phyloP scores from a whole-genome alignment of 2,113 vertebrate genomes.

The Eidolon helvum region DNA sequence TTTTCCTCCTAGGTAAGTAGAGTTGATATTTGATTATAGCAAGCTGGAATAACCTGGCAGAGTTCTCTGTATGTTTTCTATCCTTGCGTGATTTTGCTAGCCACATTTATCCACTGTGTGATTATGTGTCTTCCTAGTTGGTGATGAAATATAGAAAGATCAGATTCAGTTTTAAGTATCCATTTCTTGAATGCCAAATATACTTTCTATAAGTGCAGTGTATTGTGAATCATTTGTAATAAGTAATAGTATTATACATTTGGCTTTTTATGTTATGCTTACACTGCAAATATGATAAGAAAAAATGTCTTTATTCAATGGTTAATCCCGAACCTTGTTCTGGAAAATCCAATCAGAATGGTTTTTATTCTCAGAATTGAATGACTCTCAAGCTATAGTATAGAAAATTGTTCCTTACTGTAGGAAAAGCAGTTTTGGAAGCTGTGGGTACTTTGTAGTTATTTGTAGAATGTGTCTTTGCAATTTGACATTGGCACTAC shows the following conservation, averaged over 20 bases:
- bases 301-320: not conserved
- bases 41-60: not conserved
- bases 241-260: not conserved
- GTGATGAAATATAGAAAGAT: conserved; percentile 7
- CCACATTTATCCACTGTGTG: not conserved
- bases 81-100: not conserved
- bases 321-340: not conserved
- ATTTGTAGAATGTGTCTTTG: not conserved
- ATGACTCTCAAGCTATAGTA: not conserved
- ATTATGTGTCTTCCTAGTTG: not conserved
- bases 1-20: conserved; percentile 93
- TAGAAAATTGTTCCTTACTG: not conserved
- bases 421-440: not conserved
- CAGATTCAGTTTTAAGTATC: not conserved
- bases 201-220: not conserved
- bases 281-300: not conserved
- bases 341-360: not conserved
- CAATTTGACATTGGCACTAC: not conserved
- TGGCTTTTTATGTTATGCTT: not conserved
- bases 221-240: not conserved
- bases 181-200: not conserved
- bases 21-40: not conserved
- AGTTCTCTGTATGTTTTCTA: conserved; percentile 15
- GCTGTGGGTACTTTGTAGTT: not conserved
- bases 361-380: conserved; percentile 21